A percentile compares a stretch with the other conserved stretches of the same genome.
These are phyloP conservation scores for Chaetodon trifasciatus DNA, from an alignment of 2,797 vertebrate species.

Conservation along the genomic window DNA sequence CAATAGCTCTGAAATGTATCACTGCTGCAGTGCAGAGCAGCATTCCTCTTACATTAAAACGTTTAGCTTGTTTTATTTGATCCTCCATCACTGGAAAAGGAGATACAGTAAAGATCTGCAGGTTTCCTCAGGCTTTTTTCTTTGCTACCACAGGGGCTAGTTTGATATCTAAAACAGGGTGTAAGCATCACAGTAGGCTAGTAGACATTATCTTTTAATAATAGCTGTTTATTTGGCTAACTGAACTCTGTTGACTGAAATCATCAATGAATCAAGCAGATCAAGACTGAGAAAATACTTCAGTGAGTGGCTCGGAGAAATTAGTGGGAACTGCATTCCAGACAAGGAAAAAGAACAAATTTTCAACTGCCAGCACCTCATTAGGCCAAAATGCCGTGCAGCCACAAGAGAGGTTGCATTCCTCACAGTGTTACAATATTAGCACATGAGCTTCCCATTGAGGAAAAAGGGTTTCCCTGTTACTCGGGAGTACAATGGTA, in stretches of 20 bases:
- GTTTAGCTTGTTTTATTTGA: background rate
- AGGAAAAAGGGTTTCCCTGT: background rate
- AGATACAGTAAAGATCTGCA: background rate
- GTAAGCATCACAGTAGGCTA: too few species aligned
- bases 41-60: conserved; percentile 1
- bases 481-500: background rate
- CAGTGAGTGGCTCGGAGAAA: background rate
- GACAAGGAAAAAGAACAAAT: background rate
- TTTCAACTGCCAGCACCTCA: background rate
- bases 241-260: background rate
- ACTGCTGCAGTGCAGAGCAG: too few species aligned
- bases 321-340: background rate
- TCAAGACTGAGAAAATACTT: background rate
- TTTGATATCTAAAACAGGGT: too few species aligned
- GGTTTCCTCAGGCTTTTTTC: background rate
- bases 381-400: background rate
- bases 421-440: background rate
- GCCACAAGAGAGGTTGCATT: background rate
- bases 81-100: background rate
- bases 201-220: too few species aligned
- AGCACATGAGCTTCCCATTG: background rate
- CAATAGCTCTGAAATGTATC: background rate
- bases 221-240: background rate
- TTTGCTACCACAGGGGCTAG: too few species aligned
- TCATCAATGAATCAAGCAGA: background rate